Evolutionary conservation across 2,113 vertebrate species (phyloP), one percentile per base, ranked within the genome.

Genomic region (Rhinichthys klamathensis): DNA sequence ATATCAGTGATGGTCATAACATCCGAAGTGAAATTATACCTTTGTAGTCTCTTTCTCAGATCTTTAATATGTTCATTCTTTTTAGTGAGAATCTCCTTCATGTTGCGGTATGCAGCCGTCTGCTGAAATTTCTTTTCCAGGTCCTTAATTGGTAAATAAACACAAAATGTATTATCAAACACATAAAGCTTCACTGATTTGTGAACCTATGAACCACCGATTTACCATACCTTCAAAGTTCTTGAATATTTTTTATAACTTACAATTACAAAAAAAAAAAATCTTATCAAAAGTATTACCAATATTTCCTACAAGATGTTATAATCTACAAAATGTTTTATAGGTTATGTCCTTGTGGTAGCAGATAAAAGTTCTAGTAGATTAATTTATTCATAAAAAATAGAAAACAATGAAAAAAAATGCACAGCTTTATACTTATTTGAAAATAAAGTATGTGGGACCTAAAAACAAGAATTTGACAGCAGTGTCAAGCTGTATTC

Each of bases 41-140:
- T 97, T 60, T 96, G 95, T 90, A 99, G 91, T 81, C 92, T 95
- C 90, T 94, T 96, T 60, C 98, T 94, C 15, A 99, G 94, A 1
- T 99, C 98, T 91, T 97, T 98, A 87, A 99, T 98, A 91, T 96
- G 97, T 11, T 99, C 97, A 0, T 99, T 99, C 93, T 99, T 99
- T 93, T 96, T 99, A 49, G 93, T 95, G 2, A 99, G 95, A 80
- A 99, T 99, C 90, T 99, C 98, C 86, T 98, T 99, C 97, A 99
- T 97, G 92, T 97, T 99, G 84, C 97, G 96, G 84, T 98, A 99
- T 0, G 97, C 97, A 69, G 96, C 94, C 2, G 98, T 99, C 92
- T 99, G 96, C 89, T 99, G 98, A 88, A 99, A 99, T 90, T 99
- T 99, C 90, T 96, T 98, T 44, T 99, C 98, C 78, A 99, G 82